Base-by-base conservation (phyloP, 2,113 vertebrate genomes). In the Potamarius usumacintae region DNA sequence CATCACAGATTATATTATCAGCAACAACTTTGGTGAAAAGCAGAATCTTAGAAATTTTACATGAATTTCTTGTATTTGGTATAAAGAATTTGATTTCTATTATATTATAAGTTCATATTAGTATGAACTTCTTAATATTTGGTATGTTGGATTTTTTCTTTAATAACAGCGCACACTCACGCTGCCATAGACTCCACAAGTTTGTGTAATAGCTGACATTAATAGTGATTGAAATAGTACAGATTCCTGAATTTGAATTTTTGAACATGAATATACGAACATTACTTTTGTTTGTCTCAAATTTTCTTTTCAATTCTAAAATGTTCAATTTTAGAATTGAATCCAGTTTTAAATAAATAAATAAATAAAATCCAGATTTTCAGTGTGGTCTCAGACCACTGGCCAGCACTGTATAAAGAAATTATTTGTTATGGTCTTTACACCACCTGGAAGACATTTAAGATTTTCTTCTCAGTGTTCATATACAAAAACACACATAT, bases 401-500 rank as follows among this genome's bases (percentile, higher is more conserved):
- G 53, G n/a, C 57, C n/a, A 10, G 27, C 17, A 80, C 5, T 42
- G 55, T 20, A 34, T 34, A 81, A 58, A 42, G n/a, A 58, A 60
- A 81, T 58, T 81, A 58, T 58, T 34, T 81, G 9, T 60, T 34
- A 34, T 34, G 20, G 17, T 42, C 18, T 8, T 34, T 60, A 60
- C 78, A 81, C 55, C 53, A 30, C 27, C 55, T 81, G n/a, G 8
- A 57, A 71, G 18, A 17, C n/a, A 67, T 20, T 50, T 55, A 71
- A 71, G 15, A 20, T 55, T 22, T 84, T 55, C 30, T 62, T 85
- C 69, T 85, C 53, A 85, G 53, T 83, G 77, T 79, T 30, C n/a
- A 27, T 57, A 79, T 57, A 50, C 42, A 42, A 42, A 42, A 42
- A 42, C 18, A 71, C n/a, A 55, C 9, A 30, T 0, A 6, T 48